These are phyloP conservation scores for Nicator chloris DNA, from an alignment of 2,113 vertebrate genomes.

Conservation along the genomic window DNA sequence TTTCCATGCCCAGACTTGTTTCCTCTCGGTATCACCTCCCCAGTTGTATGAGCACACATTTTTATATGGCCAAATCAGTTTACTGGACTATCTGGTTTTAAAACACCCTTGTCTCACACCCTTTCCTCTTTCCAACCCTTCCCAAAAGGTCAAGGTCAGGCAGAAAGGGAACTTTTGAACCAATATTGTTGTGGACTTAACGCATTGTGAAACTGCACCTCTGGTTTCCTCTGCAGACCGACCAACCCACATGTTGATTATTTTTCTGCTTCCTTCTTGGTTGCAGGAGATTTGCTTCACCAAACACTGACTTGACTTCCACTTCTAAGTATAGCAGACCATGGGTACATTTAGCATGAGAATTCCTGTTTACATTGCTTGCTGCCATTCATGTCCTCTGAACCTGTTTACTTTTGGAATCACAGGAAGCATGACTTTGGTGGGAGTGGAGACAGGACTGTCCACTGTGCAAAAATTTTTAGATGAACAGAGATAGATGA, in stretches of 20 bases:
- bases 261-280: slow-evolving; percentile 47
- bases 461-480: background rate
- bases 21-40: background rate
- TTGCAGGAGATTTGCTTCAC: slow-evolving; percentile 14
- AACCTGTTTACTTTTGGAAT: slow-evolving; percentile 24
- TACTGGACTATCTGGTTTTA: background rate
- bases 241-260: background rate
- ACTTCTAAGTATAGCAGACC: slow-evolving; percentile 39
- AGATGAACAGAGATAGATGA: background rate
- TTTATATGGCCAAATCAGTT: background rate
- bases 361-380: slow-evolving; percentile 57
- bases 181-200: background rate
- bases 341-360: background rate
- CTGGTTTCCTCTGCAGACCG: background rate
- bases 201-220: slow-evolving; percentile 47
- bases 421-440: background rate
- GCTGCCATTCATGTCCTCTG: slow-evolving; percentile 11
- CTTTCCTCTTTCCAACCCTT: slow-evolving; percentile 21
- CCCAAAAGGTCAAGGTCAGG: slow-evolving; percentile 14
- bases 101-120: background rate
- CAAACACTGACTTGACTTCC: slow-evolving; percentile 18
- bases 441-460: background rate
- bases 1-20: background rate
- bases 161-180: slow-evolving; percentile 41
- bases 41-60: background rate